Evolutionary conservation across 2,113 vertebrate species (phyloP).

Genomic region (Oriolus oriolus): DNA sequence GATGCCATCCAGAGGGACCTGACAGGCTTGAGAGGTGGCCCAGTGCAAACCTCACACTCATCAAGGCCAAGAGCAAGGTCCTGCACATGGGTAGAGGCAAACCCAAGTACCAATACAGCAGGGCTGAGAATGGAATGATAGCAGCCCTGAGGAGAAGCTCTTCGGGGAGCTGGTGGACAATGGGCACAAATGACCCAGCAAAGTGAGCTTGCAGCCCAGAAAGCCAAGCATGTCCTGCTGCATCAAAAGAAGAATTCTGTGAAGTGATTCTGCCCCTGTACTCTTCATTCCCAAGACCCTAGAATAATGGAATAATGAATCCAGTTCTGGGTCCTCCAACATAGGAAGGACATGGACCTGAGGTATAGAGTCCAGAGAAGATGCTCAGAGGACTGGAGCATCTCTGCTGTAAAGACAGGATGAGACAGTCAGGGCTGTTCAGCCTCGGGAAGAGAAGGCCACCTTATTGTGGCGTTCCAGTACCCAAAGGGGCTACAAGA

Average conservation of each 20-base stretch:
- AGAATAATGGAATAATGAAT: neutral
- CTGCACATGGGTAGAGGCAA: neutral
- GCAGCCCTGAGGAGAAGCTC: neutral
- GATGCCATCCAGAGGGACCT: neutral
- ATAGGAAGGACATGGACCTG: neutral
- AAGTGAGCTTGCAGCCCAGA: neutral
- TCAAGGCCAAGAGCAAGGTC: neutral
- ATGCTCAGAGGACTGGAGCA: neutral
- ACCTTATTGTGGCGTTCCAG: neutral
- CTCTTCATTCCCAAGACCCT: neutral
- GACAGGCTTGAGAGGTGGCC: neutral
- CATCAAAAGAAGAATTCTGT: neutral
- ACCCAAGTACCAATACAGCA: neutral
- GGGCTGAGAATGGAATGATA: neutral
- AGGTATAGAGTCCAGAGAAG: accelerated
- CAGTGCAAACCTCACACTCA: neutral
- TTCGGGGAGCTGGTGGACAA: neutral
- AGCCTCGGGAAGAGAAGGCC: neutral
- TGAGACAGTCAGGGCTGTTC: neutral
- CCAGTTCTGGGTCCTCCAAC: neutral
- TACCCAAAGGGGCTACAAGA: neutral
- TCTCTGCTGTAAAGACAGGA: neutral
- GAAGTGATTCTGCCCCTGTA: neutral
- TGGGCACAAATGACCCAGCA: neutral
- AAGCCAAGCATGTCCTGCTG: neutral